Percentiles rank a stretch among this genome's conserved stretches.
Evolutionary conservation across 2,797 vertebrate genomes (phyloP).

Genomic region (Acrossocheilus fasciatus): DNA sequence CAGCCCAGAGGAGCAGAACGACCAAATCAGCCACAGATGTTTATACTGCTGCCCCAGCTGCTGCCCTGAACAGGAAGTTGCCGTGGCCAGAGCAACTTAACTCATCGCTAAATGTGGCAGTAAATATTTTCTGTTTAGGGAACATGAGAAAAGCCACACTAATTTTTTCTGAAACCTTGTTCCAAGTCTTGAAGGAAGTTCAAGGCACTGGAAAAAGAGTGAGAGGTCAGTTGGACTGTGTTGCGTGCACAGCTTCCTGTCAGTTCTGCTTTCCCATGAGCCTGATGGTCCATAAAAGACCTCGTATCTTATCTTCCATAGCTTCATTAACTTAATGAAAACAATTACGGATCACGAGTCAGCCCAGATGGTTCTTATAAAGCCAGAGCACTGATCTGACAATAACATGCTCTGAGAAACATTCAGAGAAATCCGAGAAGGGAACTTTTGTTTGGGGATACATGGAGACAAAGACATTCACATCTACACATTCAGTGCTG

Average conservation of each 20-base stretch:
- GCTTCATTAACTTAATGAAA: conserved; percentile 50
- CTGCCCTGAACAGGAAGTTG: conserved; percentile 50
- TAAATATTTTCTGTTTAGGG: conserved; percentile 33
- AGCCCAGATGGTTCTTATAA: conserved; percentile 35
- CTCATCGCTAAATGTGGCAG: conserved; percentile 26
- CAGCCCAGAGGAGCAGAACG: conserved; percentile 49
- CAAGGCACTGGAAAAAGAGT: background rate
- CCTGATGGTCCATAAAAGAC: conserved; percentile 27
- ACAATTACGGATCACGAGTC: conserved; percentile 41
- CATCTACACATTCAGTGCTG: background rate
- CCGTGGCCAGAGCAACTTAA: background rate
- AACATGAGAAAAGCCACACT: conserved; percentile 24
- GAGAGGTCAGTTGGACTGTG: conserved; percentile 23
- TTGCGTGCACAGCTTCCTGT: conserved; percentile 24
- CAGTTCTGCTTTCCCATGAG: conserved; percentile 37
- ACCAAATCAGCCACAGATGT: conserved; percentile 59
- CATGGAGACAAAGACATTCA: background rate
- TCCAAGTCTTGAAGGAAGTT: conserved; percentile 15
- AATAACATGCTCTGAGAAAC: conserved; percentile 17
- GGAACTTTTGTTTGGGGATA: background rate
- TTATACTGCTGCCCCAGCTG: conserved; percentile 29
- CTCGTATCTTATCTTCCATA: conserved; percentile 42
- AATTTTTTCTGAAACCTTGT: background rate
- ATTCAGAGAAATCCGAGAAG: background rate
- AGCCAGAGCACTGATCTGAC: conserved; percentile 15